A percentile compares a stretch with the other conserved stretches of the same genome.
Evolutionary conservation across 2,797 vertebrate genomes (phyloP).

Genomic region (Esox masquinongy): DNA sequence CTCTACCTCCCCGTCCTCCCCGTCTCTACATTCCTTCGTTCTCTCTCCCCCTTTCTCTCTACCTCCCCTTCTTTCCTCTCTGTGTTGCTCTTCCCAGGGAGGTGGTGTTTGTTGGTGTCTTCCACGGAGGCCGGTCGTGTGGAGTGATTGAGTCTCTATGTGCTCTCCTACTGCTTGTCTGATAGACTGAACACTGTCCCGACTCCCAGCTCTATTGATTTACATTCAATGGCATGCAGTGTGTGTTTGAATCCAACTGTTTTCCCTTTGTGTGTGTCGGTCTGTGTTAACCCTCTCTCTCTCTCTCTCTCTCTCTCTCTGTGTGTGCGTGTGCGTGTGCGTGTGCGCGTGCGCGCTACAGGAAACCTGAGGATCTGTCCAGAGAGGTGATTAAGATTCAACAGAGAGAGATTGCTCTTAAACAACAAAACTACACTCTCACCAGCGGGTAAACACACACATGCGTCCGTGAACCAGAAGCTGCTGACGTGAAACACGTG

Average conservation of each 20-base stretch:
- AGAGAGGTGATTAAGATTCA: conserved; percentile 90
- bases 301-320: background rate
- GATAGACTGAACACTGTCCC: no score
- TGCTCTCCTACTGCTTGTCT: no score
- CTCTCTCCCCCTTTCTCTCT: background rate
- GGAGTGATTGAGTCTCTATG: no score
- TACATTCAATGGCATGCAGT: no score
- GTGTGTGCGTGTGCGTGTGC: background rate
- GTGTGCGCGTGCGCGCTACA: conserved; percentile 49
- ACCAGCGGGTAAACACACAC: conserved; percentile 81
- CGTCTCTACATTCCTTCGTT: background rate
- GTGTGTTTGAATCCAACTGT: no score
- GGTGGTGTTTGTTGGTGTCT: no score
- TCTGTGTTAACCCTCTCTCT: background rate
- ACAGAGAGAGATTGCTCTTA: conserved; percentile 86
- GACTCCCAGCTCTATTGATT: no score
- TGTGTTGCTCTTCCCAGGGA: no score
- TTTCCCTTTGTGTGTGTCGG: no score
- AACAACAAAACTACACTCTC: conserved; percentile 87
- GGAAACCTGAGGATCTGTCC: conserved; percentile 94
- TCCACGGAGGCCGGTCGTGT: no score
- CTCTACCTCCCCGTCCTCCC: background rate
- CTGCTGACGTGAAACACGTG: background rate
- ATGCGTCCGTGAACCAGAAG: background rate
- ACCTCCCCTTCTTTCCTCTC: background rate